phyloP scores from a whole-genome alignment of 2,888 invertebrate species.

The Metellina segmentata region DNA sequence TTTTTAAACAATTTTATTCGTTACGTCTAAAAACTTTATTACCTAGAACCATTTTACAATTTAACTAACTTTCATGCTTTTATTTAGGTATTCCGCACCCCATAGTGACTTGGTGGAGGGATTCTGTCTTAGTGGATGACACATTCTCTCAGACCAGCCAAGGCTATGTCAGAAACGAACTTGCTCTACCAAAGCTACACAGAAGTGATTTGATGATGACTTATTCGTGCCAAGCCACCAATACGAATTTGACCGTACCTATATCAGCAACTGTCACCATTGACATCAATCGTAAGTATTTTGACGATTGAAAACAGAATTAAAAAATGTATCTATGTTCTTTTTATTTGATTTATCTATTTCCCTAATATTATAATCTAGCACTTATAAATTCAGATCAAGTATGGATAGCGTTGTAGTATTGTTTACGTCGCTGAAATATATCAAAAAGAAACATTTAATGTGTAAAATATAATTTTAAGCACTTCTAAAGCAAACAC shows the following conservation, averaged over 20 bases:
- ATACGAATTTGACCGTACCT: constrained; percentile 78
- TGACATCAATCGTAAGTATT: constrained; percentile 91
- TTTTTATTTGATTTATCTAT: too few species aligned
- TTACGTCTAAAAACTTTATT: too few species aligned
- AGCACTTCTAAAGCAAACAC: too few species aligned
- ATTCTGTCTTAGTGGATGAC: constrained; percentile 76
- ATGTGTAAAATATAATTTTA: too few species aligned
- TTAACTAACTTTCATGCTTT: background rate
- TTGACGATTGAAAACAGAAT: background rate
- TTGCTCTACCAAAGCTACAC: constrained; percentile 65
- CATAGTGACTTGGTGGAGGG: constrained; percentile 77
- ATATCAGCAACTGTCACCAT: constrained; percentile 88
- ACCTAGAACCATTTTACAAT: background rate
- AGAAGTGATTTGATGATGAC: constrained; percentile 77
- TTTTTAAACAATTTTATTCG: too few species aligned
- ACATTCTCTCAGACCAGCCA: constrained; percentile 69
- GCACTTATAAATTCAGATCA: too few species aligned
- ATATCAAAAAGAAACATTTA: too few species aligned
- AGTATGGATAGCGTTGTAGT: too few species aligned
- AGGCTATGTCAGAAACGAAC: constrained; percentile 74
- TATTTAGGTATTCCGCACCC: constrained; percentile 79
- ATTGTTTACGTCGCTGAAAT: too few species aligned
- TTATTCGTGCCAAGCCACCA: constrained; percentile 78
- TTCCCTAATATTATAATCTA: too few species aligned
- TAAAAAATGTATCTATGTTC: too few species aligned